phyloP scores from a whole-genome alignment of 2,888 invertebrate species.

The Erynnis tages region DNA sequence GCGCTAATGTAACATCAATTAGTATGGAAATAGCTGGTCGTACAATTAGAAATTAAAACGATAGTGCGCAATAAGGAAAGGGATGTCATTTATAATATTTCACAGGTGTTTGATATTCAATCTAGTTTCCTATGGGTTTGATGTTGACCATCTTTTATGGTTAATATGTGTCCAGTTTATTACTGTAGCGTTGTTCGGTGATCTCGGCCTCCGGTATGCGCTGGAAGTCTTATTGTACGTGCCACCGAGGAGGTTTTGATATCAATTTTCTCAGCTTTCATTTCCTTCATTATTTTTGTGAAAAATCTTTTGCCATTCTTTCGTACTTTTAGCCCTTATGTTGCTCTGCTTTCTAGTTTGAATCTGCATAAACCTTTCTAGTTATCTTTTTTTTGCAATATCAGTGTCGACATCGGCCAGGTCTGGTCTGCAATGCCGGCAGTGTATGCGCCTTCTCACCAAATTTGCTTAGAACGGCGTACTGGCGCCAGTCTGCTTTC shows the following conservation, averaged over 20 bases:
- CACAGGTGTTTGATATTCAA: neutral
- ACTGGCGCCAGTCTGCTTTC: constrained; percentile 76
- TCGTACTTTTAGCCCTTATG: too few species aligned
- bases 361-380: too few species aligned
- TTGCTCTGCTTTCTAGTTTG: too few species aligned
- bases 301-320: too few species aligned
- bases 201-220: too few species aligned
- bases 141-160: neutral
- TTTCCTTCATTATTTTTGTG: too few species aligned
- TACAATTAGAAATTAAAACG: constrained; percentile 1
- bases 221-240: too few species aligned
- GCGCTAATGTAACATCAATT: constrained; percentile 24
- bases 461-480: constrained; percentile 66
- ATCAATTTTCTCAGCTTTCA: too few species aligned
- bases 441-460: constrained; percentile 52
- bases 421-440: constrained; percentile 19
- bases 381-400: neutral
- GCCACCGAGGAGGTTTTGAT: too few species aligned
- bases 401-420: neutral
- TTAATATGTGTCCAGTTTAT: neutral
- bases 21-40: constrained; percentile 20
- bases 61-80: constrained; percentile 1
- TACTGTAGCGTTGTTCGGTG: too few species aligned
- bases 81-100: constrained; percentile 5
- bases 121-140: neutral